These are phyloP conservation scores for Phoeniculus purpureus DNA, from an alignment of 2,797 vertebrate genomes.

Conservation along the genomic window DNA sequence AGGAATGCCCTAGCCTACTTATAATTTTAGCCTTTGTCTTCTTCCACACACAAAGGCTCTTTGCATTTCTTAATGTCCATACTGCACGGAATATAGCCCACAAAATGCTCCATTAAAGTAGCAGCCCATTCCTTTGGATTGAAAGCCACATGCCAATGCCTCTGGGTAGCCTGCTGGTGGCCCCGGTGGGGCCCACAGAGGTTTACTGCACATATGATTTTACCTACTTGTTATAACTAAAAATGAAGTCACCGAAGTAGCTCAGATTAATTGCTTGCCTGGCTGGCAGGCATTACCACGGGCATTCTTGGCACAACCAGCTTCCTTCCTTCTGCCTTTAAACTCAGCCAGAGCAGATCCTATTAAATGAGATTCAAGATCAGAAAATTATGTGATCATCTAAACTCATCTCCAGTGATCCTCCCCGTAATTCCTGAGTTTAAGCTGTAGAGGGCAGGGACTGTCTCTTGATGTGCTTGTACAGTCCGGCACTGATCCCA, in stretches of 20 bases:
- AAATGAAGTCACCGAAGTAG: constrained; percentile 40
- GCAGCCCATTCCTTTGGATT: neutral
- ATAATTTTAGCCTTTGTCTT: constrained; percentile 1
- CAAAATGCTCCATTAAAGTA: constrained; percentile 31
- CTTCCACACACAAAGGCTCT: neutral
- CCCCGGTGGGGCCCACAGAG: constrained; percentile 11
- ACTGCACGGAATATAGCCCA: neutral
- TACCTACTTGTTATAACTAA: constrained; percentile 69
- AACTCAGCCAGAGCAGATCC: neutral
- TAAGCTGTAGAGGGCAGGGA: constrained; percentile 64
- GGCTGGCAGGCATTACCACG: constrained; percentile 6
- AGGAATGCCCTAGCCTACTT: neutral
- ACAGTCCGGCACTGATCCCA: neutral
- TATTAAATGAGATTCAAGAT: constrained; percentile 24
- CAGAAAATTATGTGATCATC: constrained; percentile 15
- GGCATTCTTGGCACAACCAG: constrained; percentile 37
- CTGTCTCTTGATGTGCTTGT: constrained; percentile 27
- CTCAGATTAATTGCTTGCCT: constrained; percentile 55
- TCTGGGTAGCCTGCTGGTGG: constrained; percentile 30
- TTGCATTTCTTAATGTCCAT: neutral
- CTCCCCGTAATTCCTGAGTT: constrained; percentile 46
- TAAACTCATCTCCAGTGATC: neutral
- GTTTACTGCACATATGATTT: constrained; percentile 42
- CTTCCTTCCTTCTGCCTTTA: constrained; percentile 20
- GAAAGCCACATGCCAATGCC: neutral